phyloP scores from a whole-genome alignment of 2,888 invertebrate genomes.

The Plebejus argus region DNA sequence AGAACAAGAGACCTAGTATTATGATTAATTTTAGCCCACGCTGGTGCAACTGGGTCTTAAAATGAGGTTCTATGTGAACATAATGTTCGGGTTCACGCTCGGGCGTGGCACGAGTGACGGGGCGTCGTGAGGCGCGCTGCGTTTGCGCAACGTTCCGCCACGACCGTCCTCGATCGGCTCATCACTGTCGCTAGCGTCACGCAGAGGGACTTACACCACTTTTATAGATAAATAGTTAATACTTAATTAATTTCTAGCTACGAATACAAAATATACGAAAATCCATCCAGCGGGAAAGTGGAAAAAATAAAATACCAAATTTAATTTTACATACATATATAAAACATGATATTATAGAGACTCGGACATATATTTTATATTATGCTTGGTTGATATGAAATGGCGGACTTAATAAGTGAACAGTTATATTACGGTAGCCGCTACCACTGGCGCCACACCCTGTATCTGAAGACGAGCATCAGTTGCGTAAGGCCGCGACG shows the following conservation, averaged over 20 bases:
- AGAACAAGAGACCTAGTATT: too few relatives aligned
- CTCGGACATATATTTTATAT: too few relatives aligned
- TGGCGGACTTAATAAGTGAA: not conserved
- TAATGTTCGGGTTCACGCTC: not conserved
- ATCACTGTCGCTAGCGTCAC: slow-evolving; percentile 13
- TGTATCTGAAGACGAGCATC: slow-evolving; percentile 46
- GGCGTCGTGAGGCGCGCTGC: not conserved
- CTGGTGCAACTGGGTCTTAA: too few relatives aligned
- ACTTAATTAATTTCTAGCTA: not conserved
- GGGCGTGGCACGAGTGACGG: slow-evolving; percentile 19
- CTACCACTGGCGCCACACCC: slow-evolving; percentile 38
- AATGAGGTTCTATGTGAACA: not conserved
- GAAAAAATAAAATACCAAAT: too few relatives aligned
- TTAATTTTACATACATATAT: too few relatives aligned
- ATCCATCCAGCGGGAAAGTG: not conserved
- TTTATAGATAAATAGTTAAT: not conserved
- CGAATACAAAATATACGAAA: not conserved
- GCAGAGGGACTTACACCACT: not conserved
- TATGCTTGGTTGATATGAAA: too few relatives aligned
- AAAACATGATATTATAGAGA: too few relatives aligned
- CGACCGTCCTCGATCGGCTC: not conserved
- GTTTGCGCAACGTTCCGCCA: slow-evolving; percentile 16
- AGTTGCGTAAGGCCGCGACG: slow-evolving; percentile 42
- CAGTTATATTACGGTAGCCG: slow-evolving; percentile 19
- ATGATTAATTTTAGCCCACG: too few relatives aligned